A percentile compares a stretch with the other conserved stretches of the same genome.
Conservation (phyloP, 1,140 invertebrate species). For the Neodiprion lecontei region DNA sequence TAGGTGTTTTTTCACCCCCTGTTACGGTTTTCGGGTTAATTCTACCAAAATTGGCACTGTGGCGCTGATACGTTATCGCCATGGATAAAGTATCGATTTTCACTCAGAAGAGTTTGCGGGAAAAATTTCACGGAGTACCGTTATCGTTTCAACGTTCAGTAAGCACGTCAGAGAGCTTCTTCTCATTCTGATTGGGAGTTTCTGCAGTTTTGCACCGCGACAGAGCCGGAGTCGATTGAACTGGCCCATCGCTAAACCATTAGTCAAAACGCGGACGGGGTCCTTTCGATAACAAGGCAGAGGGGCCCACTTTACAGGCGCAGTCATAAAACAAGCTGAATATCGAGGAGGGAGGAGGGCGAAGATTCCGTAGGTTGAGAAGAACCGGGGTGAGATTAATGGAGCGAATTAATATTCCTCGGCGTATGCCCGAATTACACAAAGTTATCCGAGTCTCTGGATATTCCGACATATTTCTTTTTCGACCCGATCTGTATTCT, state of each 20-base stretch:
- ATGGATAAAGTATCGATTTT: too few relatives aligned
- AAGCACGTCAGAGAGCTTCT: too few relatives aligned
- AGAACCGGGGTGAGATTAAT: conserved; percentile 43
- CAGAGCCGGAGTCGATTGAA: too few relatives aligned
- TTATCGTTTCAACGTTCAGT: too few relatives aligned
- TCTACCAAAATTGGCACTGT: too few relatives aligned
- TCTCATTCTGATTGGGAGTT: too few relatives aligned
- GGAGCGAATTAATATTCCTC: conserved; percentile 53
- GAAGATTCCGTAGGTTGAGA: neutral
- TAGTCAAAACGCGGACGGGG: neutral
- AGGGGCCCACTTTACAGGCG: neutral
- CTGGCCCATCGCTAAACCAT: neutral
- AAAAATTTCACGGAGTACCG: too few relatives aligned
- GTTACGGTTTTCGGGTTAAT: too few relatives aligned
- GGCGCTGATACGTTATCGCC: too few relatives aligned
- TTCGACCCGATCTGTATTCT: conserved; percentile 34
- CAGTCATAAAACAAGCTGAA: neutral
- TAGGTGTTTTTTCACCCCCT: too few relatives aligned
- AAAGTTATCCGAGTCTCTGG: conserved; percentile 46
- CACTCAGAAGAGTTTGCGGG: too few relatives aligned
- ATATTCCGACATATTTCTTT: conserved; percentile 26
- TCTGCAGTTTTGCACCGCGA: too few relatives aligned
- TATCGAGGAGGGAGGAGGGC: neutral
- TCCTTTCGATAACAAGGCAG: conserved; percentile 4
- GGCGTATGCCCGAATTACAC: conserved; percentile 50